Evolutionary conservation across 2,797 vertebrate species (phyloP), one percentile per base, ranked within the genome.

Genomic region (Enteromius trimaculatus): DNA sequence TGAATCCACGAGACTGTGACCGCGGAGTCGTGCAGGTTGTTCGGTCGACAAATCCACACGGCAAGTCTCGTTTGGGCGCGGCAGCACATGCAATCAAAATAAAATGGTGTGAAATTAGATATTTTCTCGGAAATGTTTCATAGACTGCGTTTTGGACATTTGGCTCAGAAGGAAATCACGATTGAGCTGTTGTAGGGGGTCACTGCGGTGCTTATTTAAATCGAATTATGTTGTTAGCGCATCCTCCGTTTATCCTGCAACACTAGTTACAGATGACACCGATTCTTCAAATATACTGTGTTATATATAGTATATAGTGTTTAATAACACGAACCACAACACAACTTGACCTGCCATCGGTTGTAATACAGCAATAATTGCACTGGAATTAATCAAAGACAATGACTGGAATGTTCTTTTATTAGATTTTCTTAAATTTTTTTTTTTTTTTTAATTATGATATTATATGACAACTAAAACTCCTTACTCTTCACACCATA

Each of bases 1-100:
- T 34, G 60, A 65, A n/a, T 68, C 23, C 81, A 58, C 62, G 49
- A 75, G 44, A 51, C 71, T 26, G 80, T 65, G 55, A 44, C 62
- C 47, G 69, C 14, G 42, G 14, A 14, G 37, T 80, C 53, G 79
- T 62, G 68, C 16, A 1, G 53, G 69, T 42, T 23, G 21, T 26
- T 23, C 55, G 47, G 34, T 64, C 53, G 68, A 66, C 60, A 55
- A 39, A 70, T 69, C 29, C 78, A 29, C 65, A 14, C 65, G 19
- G 3, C 29, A 34, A 34, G 17, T 47, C 26, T 26, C 21, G 29
- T 4, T 17, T 68, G 72, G 81, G 71, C 49, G 81, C 71, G 81
- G 81, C 81, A 53, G 47, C 26, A 19, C 42, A 9, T 11, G 2
- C 39, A 72, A 23, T 44, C 42, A 23, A 16, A 31, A 47, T 64